phyloP scores from a whole-genome alignment of 1,140 invertebrate genomes.

The Elymnias hypermnestra region DNA sequence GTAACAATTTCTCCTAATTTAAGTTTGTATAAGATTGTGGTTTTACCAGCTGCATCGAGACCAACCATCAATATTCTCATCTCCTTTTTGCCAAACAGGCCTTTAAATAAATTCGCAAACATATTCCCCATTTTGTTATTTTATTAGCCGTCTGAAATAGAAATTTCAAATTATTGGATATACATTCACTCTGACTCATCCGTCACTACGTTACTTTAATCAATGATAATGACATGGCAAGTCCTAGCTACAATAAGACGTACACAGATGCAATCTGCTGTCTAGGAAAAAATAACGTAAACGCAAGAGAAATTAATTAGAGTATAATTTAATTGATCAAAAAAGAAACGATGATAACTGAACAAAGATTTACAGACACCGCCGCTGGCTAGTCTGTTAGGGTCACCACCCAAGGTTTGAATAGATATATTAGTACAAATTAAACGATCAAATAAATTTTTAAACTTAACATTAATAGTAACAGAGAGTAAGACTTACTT shows the following conservation, averaged over 20 bases:
- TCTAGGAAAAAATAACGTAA: conserved; percentile 4
- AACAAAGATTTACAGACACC: conserved; percentile 56
- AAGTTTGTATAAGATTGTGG: conserved; percentile 99
- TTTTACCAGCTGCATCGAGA: conserved; percentile 99
- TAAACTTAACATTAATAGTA: conserved; percentile 4
- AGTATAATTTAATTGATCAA: not conserved
- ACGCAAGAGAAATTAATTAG: not conserved
- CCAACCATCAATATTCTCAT: conserved; percentile 99
- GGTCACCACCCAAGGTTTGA: conserved; percentile 28
- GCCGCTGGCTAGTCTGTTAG: conserved; percentile 53
- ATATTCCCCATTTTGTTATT: conserved; percentile 87
- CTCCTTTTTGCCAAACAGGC: conserved; percentile 98
- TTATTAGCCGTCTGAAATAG: conserved; percentile 76
- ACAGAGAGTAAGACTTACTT: conserved; percentile 74
- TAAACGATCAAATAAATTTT: conserved; percentile 4
- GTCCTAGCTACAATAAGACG: conserved; percentile 39
- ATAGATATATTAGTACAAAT: conserved; percentile 7
- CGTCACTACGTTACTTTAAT: conserved; percentile 66
- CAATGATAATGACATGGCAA: conserved; percentile 75
- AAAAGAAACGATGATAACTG: conserved; percentile 6
- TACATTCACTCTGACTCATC: conserved; percentile 62
- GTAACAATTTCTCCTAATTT: conserved; percentile 99
- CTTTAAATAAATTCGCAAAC: conserved; percentile 93
- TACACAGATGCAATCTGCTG: conserved; percentile 8
- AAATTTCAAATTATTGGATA: conserved; percentile 45